Base-by-base conservation (phyloP, 2,113 vertebrate species). In the Saguinus midas region DNA sequence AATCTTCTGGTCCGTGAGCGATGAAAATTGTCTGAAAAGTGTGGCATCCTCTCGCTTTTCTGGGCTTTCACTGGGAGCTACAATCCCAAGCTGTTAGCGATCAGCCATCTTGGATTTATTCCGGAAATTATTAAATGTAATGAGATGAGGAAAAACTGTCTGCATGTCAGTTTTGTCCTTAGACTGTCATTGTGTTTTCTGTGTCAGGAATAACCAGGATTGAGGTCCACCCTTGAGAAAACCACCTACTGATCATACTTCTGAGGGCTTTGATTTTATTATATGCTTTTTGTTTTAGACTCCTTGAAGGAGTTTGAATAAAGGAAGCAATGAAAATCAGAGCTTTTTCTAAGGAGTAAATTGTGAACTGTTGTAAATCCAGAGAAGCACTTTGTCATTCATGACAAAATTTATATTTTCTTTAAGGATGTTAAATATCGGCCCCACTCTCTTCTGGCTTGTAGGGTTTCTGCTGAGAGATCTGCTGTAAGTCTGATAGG, bases 261-360 rank as follows among this genome's bases (percentile, higher is more conserved):
- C 16, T 90, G 45, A 79, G 11, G 5, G 29, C 83, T 91, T 84
- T 68, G 40, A 35, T 96, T 89, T 83, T 64, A 17, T 55, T 61
- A 4, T 35, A 20, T 27, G 21, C 82, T 79, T 9, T 82, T 96
- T 61, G 25, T 6, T 79, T 96, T 90, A 89, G 48, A n/a, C 3
- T n/a, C 20, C 37, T 96, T 96, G 25, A 97, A 94, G 5, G 89
- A 57, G 45, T 95, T 57, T 87, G 40, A 80, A 70, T 96, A 94
- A 92, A 97, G 73, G 80, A 92, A 96, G n/a, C 90, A 83, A 8
- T 68, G 57, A 93, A 37, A 79, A 91, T 21, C 0, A 0, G 29
- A 0, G 78, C 8, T 61, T 52, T 96, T 72, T 66, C 61, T 6
- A 5, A 87, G 70, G 79, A 92, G 21, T 83, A 93, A 72, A 84